Evolutionary conservation across 2,888 invertebrate species (phyloP), one percentile per base, ranked within the genome.

Genomic region (Leucozona laternaria): DNA sequence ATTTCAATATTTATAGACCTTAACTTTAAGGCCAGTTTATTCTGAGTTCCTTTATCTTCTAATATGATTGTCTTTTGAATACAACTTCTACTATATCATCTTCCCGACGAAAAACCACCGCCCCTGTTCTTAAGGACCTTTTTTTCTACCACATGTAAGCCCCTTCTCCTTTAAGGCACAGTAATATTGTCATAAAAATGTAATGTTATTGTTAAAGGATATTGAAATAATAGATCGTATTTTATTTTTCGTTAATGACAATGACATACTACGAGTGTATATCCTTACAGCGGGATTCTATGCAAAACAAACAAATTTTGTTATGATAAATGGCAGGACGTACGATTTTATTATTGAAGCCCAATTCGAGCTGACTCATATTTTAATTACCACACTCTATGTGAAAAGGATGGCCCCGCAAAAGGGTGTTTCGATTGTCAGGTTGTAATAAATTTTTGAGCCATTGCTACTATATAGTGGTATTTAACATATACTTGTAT

Each of bases 361-460:
- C 28, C 60, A 70, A 83, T 77, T 68, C 60, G 73, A 58, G 73
- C 72, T 78, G 85, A 81, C 68, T 85, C 85, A 85, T 81, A 85
- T 85, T 80, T 85, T 85, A 85, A 80, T 80, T 85, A 85, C 85
- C 80, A 72, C 60, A 60, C 40, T 13, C 40, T 13, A 37, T 70
- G 58, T 25, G 15, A 48, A 37, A 34, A 34, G 64, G 34, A 45
- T 15, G 20, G 4, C 43, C 4, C 76, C 22, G 58, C 2, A 37
- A 17, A 31, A 37, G 58, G 50, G 58, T 71, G 53, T 34, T 40
- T 73, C 66, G 48, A 60, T 58, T 62, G 70, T 73, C 78, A 79
- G 71, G 68, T 75, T 78, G 78, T 75, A 82, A 86, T 82, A 86
- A 78, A 82, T 86, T 78, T 73, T 86, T 86, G 82, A 86, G 82